Conservation (phyloP, 1,140 invertebrate species). For the Diabrotica undecimpunctata region DNA sequence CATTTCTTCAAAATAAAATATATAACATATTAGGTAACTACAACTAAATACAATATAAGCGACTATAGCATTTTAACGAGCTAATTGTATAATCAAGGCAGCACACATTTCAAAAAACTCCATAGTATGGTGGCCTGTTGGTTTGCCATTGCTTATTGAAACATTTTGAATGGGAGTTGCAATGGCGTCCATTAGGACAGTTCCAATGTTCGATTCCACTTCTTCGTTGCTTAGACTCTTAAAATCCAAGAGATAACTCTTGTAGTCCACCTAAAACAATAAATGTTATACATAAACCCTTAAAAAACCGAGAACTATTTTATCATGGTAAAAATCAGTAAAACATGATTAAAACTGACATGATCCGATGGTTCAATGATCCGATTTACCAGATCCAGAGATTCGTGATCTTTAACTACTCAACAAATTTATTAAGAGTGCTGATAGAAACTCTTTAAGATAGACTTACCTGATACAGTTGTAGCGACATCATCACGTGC, state of each 20-base stretch:
- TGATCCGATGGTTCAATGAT: too few species aligned
- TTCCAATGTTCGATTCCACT: conserved; percentile 60
- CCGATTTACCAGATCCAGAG: too few species aligned
- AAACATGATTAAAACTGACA: too few species aligned
- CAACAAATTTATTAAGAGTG: too few species aligned
- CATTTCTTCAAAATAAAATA: too few species aligned
- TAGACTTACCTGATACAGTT: conserved; percentile 87
- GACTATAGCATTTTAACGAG: conserved; percentile 61
- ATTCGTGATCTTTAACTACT: too few species aligned
- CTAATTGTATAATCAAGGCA: conserved; percentile 93
- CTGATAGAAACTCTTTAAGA: too few species aligned
- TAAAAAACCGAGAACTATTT: too few species aligned
- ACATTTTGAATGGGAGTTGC: conserved; percentile 48
- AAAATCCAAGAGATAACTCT: conserved; percentile 96
- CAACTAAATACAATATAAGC: too few species aligned
- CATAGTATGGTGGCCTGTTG: conserved; percentile 88
- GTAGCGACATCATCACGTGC: conserved; percentile 95
- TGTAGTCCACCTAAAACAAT: conserved; percentile 76
- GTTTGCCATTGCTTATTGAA: conserved; percentile 42
- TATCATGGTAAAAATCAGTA: too few species aligned
- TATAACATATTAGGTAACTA: too few species aligned
- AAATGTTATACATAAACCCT: too few species aligned
- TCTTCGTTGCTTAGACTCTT: conserved; percentile 87
- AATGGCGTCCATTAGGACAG: conserved; percentile 45
- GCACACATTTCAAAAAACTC: conserved; percentile 99